Evolutionary conservation across 2,888 invertebrate genomes (phyloP).

Genomic region (Stenoptilia bipunctidactyla): DNA sequence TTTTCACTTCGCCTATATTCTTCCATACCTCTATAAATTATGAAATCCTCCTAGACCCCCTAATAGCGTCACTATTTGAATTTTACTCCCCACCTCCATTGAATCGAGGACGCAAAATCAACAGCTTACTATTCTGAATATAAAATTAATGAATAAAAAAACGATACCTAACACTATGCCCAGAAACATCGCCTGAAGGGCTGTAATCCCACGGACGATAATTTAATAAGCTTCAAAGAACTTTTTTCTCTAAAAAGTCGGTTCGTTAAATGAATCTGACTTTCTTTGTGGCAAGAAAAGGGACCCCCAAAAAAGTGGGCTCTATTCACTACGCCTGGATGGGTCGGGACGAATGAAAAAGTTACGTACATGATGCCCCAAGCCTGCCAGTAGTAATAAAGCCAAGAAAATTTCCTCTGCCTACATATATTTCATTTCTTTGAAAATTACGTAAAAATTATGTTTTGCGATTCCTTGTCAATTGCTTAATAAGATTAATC

Average conservation of each 20-base stretch:
- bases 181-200: constrained; percentile 9
- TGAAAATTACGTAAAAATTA: too few relatives aligned
- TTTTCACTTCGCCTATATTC: constrained; percentile 30
- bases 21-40: constrained; percentile 4
- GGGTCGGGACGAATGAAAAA: constrained; percentile 42
- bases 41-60: constrained; percentile 4
- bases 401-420: too few relatives aligned
- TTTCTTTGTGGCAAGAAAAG: constrained; percentile 52
- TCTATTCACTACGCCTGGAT: constrained; percentile 47
- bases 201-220: constrained; percentile 40
- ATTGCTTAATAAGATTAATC: too few relatives aligned
- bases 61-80: constrained; percentile 1
- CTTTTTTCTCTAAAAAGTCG: constrained; percentile 41
- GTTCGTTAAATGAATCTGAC: constrained; percentile 51
- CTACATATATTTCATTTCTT: too few relatives aligned
- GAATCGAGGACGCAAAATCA: too few relatives aligned
- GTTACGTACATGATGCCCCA: constrained; percentile 26
- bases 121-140: too few relatives aligned
- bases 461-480: too few relatives aligned
- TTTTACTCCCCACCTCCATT: constrained; percentile 1
- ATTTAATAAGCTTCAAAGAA: constrained; percentile 55
- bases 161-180: background rate
- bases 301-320: constrained; percentile 43
- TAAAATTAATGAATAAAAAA: background rate
- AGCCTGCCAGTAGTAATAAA: too few relatives aligned